Percentiles rank a stretch among this genome's conserved stretches.
phyloP scores from a whole-genome alignment of 2,113 vertebrate genomes.

The Anhinga rufa region DNA sequence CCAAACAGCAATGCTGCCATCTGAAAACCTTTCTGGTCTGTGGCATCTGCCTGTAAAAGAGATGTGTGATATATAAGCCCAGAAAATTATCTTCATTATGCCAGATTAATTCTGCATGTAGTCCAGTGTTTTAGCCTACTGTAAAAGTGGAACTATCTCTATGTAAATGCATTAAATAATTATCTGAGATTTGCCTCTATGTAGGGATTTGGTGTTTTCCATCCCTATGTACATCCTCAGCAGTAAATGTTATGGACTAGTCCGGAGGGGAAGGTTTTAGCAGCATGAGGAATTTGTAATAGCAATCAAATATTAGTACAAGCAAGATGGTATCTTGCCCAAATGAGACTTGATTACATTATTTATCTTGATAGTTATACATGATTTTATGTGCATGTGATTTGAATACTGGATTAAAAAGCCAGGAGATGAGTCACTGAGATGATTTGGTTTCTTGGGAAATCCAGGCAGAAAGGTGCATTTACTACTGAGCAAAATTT shows the following conservation, averaged over 20 bases:
- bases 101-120: not conserved
- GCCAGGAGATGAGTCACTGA: not conserved
- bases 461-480: not conserved
- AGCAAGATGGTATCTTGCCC: constrained; percentile 43
- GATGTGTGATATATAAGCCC: not conserved
- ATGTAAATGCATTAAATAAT: constrained; percentile 26
- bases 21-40: not conserved
- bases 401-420: not conserved
- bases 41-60: not conserved
- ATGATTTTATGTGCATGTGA: not conserved
- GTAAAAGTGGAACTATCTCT: not conserved
- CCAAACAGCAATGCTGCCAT: not conserved
- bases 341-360: constrained; percentile 36
- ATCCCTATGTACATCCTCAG: not conserved
- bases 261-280: not conserved
- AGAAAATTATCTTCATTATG: not conserved
- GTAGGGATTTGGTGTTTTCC: not conserved
- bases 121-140: not conserved
- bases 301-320: constrained; percentile 58
- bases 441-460: not conserved
- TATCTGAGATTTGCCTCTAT: not conserved
- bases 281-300: constrained; percentile 17
- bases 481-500: not conserved
- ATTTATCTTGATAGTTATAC: constrained; percentile 27
- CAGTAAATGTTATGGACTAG: not conserved